These are phyloP conservation scores for Polypterus senegalus DNA, from an alignment of 2,113 vertebrate genomes.

Conservation along the genomic window DNA sequence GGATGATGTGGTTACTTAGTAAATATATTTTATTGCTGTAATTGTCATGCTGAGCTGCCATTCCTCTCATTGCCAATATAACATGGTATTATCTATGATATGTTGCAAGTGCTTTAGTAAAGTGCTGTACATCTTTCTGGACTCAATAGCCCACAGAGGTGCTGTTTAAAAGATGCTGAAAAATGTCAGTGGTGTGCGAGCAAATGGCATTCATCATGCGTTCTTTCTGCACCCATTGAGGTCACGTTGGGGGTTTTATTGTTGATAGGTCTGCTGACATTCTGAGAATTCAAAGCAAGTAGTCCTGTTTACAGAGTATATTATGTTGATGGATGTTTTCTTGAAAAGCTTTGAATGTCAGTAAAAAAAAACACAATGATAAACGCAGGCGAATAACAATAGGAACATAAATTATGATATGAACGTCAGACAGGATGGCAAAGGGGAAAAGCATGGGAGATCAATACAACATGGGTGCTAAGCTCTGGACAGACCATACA, in stretches of 20 bases:
- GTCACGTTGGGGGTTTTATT: conserved; percentile 36
- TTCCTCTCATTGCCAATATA: too few species aligned
- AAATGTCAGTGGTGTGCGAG: background rate
- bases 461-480: too few species aligned
- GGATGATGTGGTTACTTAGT: too few species aligned
- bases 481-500: too few species aligned
- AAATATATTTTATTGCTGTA: too few species aligned
- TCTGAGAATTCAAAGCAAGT: conserved; percentile 31
- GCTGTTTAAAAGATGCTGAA: too few species aligned
- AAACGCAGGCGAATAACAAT: conserved; percentile 23
- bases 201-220: conserved; percentile 17
- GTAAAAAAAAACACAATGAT: conserved; percentile 17
- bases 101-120: too few species aligned
- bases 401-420: background rate
- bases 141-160: too few species aligned
- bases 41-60: too few species aligned
- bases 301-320: conserved; percentile 25
- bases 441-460: background rate
- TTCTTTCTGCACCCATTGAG: conserved; percentile 39
- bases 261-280: conserved; percentile 49
- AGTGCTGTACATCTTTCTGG: too few species aligned
- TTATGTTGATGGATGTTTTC: conserved; percentile 36
- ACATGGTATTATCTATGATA: too few species aligned
- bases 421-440: conserved; percentile 17
- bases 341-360: conserved; percentile 35